phyloP scores from a whole-genome alignment of 2,888 invertebrate genomes.

The Brachyopa scutellaris region DNA sequence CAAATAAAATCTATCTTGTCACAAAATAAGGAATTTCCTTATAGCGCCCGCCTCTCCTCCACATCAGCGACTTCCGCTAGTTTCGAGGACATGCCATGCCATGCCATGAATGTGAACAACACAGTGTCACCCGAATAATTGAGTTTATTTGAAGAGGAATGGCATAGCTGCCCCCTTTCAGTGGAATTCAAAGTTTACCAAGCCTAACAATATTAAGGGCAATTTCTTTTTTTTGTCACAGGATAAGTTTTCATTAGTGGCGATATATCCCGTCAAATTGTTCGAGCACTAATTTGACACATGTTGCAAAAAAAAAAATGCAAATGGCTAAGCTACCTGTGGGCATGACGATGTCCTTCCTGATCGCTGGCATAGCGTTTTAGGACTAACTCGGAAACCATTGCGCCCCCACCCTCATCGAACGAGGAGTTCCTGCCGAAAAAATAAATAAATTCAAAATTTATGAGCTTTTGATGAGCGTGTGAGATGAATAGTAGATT shows the following conservation, averaged over 20 bases:
- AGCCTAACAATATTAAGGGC: slow-evolving; percentile 1
- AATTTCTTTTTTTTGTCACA: slow-evolving; percentile 1
- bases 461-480: slow-evolving; percentile 80
- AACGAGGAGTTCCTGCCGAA: slow-evolving; percentile 3
- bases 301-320: slow-evolving; percentile 25
- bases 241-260: slow-evolving; percentile 60
- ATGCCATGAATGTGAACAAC: slow-evolving; percentile 41
- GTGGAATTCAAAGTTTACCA: slow-evolving; percentile 37
- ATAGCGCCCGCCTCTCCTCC: slow-evolving; percentile 17
- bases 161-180: slow-evolving; percentile 14
- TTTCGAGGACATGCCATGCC: slow-evolving; percentile 33
- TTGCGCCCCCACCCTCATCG: neutral
- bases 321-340: slow-evolving; percentile 45
- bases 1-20: slow-evolving; percentile 71
- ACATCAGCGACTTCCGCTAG: slow-evolving; percentile 65
- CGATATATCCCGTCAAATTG: slow-evolving; percentile 32
- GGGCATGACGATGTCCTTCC: neutral
- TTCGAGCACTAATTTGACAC: slow-evolving; percentile 59
- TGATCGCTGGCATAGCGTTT: too few relatives aligned
- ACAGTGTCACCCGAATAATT: slow-evolving; percentile 56
- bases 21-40: slow-evolving; percentile 72
- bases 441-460: slow-evolving; percentile 76
- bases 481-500: slow-evolving; percentile 71
- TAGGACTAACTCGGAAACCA: slow-evolving; percentile 15
- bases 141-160: slow-evolving; percentile 21